phyloP scores from a whole-genome alignment of 1,140 invertebrate species.

The Ceratosolen solmsi region DNA sequence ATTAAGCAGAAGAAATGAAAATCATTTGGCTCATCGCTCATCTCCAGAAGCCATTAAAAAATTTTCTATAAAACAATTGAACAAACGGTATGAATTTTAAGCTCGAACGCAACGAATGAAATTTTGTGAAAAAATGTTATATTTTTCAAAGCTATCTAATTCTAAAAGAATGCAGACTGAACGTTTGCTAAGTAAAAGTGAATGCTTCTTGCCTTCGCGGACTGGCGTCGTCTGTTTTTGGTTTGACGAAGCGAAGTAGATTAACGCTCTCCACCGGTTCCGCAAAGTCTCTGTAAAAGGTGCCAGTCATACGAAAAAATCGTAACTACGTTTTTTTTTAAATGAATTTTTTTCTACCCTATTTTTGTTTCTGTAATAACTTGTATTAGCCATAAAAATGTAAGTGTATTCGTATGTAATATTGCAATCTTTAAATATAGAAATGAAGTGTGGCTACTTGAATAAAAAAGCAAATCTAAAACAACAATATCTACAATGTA shows the following conservation, averaged over 20 bases:
- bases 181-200: constrained; percentile 59
- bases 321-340: constrained; percentile 51
- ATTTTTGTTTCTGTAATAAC: not conserved
- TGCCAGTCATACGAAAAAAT: constrained; percentile 62
- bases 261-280: constrained; percentile 69
- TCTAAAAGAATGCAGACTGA: constrained; percentile 1
- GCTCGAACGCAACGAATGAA: constrained; percentile 6
- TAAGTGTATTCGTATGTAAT: no score
- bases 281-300: constrained; percentile 70
- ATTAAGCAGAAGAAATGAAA: constrained; percentile 15
- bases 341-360: constrained; percentile 33
- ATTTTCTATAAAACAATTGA: not conserved
- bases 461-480: constrained; percentile 28
- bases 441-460: constrained; percentile 40
- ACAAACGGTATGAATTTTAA: not conserved
- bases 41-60: constrained; percentile 3
- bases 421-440: constrained; percentile 29
- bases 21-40: not conserved
- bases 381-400: not conserved
- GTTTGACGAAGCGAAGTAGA: constrained; percentile 70
- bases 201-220: constrained; percentile 70
- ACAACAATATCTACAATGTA: constrained; percentile 51
- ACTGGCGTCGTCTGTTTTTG: constrained; percentile 66
- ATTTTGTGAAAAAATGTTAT: constrained; percentile 16
- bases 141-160: constrained; percentile 19